Evolutionary conservation across 2,113 vertebrate species (phyloP), one percentile per base, ranked within the genome.

Genomic region (Sarotherodon lohbergeri): DNA sequence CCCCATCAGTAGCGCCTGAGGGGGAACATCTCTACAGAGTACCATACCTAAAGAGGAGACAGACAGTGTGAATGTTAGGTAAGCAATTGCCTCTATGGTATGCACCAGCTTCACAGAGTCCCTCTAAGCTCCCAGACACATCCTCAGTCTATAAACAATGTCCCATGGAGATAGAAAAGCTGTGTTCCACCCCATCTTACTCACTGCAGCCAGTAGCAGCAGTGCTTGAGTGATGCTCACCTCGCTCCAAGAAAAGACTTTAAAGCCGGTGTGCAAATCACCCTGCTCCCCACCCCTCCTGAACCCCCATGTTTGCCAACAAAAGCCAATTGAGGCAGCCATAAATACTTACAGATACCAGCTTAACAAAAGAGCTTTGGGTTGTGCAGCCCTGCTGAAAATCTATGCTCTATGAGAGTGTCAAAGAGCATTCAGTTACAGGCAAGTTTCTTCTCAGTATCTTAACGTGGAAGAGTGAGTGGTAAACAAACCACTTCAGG

Each of bases 261-360:
- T 94, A 92, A 95, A 95, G 90, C 89, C 90, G 82, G 92, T 92
- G 94, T 95, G 94, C 92, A 95, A 96, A 96, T 96, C 93, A 89
- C 84, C 71, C 82, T 43, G 82, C 63, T 55, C 73, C 46, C 43
- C 93, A 87, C 85, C 19, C 78, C 82, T 43, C 82, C 71, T 17
- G 68, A 73, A 29, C 43, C 43, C 68, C 84, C 61, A 19, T 92
- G 94, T 94, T 95, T 94, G 92, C 92, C 87, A 93, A 96, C 95
- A 95, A 96, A 94, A 94, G 93, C 88, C 93, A 90, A 91, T 92
- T 95, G 94, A 95, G 94, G 83, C 89, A 87, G 88, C 86, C 90
- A 90, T 94, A 94, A 96, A 94, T 94, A 94, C 90, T 94, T 91
- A 92, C 93, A 94, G 90, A 94, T 93, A 96, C 71, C 91, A 94